Conservation (phyloP, 2,888 invertebrate genomes). For the Trichogramma dendrolimi region DNA sequence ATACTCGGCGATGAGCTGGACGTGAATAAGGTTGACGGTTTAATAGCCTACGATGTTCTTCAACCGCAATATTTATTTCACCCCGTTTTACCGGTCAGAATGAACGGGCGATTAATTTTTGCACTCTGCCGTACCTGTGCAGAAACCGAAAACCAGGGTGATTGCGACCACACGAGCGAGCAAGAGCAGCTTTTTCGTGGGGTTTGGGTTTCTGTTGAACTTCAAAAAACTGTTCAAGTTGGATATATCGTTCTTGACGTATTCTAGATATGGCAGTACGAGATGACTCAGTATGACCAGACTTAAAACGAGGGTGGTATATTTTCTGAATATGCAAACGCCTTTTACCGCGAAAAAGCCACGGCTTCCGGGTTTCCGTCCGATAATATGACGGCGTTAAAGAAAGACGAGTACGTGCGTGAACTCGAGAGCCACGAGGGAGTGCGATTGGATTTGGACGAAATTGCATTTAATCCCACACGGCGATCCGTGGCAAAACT, state of each 20-base stretch:
- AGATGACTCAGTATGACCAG: slow-evolving; percentile 32
- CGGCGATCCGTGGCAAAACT: slow-evolving; percentile 17
- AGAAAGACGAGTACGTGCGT: slow-evolving; percentile 19
- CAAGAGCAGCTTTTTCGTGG: slow-evolving; percentile 34
- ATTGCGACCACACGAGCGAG: slow-evolving; percentile 40
- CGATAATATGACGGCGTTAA: slow-evolving; percentile 4
- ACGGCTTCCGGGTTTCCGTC: slow-evolving; percentile 22
- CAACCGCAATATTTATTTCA: slow-evolving; percentile 35
- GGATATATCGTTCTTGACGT: slow-evolving; percentile 41
- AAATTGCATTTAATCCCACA: slow-evolving; percentile 15
- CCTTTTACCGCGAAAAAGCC: slow-evolving; percentile 23
- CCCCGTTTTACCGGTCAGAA: slow-evolving; percentile 38
- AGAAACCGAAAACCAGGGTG: slow-evolving; percentile 31
- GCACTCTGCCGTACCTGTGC: slow-evolving; percentile 42
- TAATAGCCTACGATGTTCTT: slow-evolving; percentile 34
- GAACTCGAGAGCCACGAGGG: too few species aligned
- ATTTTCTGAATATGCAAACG: slow-evolving; percentile 22
- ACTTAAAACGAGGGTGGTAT: slow-evolving; percentile 23
- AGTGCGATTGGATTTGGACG: too few species aligned
- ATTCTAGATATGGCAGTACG: slow-evolving; percentile 44
- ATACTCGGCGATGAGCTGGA: slow-evolving; percentile 11
- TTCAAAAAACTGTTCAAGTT: slow-evolving; percentile 38
- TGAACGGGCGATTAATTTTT: slow-evolving; percentile 42
- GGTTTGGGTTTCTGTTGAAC: slow-evolving; percentile 44
- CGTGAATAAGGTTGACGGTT: slow-evolving; percentile 27